Conservation (phyloP, 2,888 invertebrate species). For the Rhaphigaster nebulosa region DNA sequence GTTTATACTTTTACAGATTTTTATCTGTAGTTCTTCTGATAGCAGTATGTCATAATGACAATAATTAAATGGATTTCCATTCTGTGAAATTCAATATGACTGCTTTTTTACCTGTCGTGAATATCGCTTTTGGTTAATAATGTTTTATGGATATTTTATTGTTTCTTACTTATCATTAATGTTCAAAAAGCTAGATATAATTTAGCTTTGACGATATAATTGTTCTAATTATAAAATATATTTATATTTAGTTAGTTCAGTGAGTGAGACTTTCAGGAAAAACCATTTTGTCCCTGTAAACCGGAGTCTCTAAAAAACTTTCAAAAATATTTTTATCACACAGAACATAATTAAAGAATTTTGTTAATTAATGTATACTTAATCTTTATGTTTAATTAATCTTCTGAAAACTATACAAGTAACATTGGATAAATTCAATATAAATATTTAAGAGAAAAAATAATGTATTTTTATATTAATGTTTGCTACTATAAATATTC, state of each 20-base stretch:
- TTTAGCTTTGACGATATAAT: background rate
- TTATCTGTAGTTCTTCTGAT: slow-evolving; percentile 13
- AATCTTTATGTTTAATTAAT: background rate
- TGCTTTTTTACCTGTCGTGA: background rate
- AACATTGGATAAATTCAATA: background rate
- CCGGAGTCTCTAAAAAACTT: background rate
- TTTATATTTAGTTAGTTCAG: background rate
- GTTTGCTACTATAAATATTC: background rate
- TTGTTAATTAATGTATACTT: background rate
- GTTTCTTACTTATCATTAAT: background rate
- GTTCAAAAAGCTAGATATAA: background rate
- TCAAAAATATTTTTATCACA: background rate
- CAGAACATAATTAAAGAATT: background rate
- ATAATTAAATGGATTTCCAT: background rate
- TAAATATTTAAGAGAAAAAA: no score
- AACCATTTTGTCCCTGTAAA: background rate
- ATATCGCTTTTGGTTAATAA: background rate
- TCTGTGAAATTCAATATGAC: background rate
- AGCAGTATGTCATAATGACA: background rate
- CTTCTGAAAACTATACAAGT: background rate
- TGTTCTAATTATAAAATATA: background rate
- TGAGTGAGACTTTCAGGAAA: background rate
- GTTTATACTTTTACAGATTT: slow-evolving; percentile 24
- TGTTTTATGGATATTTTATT: background rate
- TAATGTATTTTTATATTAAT: background rate